Evolutionary conservation across 2,797 vertebrate genomes (phyloP).

Genomic region (Myioborus miniatus): DNA sequence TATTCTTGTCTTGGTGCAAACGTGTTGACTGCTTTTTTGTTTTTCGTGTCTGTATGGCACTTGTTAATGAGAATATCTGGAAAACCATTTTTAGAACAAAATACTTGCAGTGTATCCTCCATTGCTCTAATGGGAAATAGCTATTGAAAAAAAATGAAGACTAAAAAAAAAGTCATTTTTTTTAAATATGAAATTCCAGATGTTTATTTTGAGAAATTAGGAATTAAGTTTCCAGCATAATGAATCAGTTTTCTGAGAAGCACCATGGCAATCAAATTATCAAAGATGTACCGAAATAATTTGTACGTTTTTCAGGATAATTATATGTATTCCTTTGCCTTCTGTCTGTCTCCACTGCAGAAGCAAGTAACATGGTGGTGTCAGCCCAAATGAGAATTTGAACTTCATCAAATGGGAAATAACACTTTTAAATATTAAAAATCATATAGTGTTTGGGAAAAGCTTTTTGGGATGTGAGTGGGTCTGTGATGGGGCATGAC

Average conservation of each 20-base stretch:
- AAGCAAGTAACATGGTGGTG: neutral
- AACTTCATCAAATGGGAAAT: neutral
- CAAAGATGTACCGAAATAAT: neutral
- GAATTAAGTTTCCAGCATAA: neutral
- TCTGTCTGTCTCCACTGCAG: neutral
- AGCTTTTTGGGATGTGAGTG: accelerated
- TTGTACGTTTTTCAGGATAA: neutral
- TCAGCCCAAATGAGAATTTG: neutral
- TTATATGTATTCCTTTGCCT: neutral
- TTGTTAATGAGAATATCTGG: neutral
- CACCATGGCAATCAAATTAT: accelerated
- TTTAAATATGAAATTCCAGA: neutral
- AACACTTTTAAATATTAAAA: neutral
- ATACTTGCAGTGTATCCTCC: neutral
- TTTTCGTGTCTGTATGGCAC: accelerated
- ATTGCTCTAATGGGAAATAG: neutral
- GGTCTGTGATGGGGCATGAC: accelerated
- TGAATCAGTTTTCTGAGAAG: neutral
- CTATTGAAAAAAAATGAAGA: neutral
- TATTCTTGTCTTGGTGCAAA: neutral
- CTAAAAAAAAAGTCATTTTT: neutral
- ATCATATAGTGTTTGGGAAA: neutral
- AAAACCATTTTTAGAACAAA: neutral
- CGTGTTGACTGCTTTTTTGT: neutral
- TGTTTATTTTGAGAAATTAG: neutral